Evolutionary conservation across 2,888 invertebrate species (phyloP), one percentile per base, ranked within the genome.

Genomic region (Poecilus cupreus): DNA sequence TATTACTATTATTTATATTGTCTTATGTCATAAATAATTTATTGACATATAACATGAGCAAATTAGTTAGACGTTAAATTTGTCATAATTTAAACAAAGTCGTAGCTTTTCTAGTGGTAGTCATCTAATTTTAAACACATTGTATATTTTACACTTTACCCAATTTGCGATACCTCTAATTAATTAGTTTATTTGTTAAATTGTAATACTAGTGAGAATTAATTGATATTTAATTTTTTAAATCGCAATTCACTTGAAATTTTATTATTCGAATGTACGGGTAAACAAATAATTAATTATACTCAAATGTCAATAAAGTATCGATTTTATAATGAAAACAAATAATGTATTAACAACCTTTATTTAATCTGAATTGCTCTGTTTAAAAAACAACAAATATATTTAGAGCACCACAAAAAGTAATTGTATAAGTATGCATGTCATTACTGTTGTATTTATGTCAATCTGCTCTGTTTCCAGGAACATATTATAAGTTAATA

Each of bases 401-500:
- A 26, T 26, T 60, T 60, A n/a, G 26, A 10, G 13, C 60, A 32
- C 11, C 20, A 16, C 3, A 26, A 60, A 60, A 26, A 13, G 8
- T 20, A 10, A n/a, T 32, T n/a, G 60, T n/a, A n/a, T 24, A 32
- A 32, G 26, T n/a, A 60, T 60, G 26, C 26, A 60, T 26, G 22
- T 26, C 11, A 60, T n/a, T 26, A 24, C 22, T 10, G 11, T 11
- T 60, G 22, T 24, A 60, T 60, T 26, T 26, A 60, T 60, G 26
- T 60, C 60, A 26, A 10, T 54, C 18, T 54, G 54, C 11, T 18
- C 8, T 11, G 6, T 60, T 60, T 60, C 60, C 24, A 13, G 13
- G 60, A 60, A 60, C n/a, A 13, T 24, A 22, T 57, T 57, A 57
- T 24, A 57, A 57, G 24, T 57, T 60, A 60, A 60, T 60, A 60